Evolutionary conservation across 2,888 invertebrate genomes (phyloP).

Genomic region (Lasioglossum figueresi): DNA sequence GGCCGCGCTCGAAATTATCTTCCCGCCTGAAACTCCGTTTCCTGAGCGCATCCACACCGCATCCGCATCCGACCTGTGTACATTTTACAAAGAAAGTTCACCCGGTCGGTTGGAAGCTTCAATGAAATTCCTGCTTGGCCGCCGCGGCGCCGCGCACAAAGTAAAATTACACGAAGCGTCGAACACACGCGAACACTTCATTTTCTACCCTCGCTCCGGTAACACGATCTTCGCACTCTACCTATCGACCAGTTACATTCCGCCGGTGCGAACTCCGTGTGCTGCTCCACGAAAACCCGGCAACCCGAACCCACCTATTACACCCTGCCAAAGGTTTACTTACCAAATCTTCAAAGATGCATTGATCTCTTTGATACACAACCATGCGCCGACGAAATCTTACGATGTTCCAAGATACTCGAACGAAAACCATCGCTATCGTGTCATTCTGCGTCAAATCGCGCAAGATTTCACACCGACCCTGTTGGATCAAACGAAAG

Average conservation of each 20-base stretch:
- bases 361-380: background rate
- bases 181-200: conserved; percentile 63
- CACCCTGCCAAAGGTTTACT: conserved; percentile 32
- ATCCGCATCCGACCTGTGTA: conserved; percentile 32
- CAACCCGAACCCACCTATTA: conserved; percentile 51
- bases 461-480: background rate
- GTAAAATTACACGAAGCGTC: conserved; percentile 64
- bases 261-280: conserved; percentile 22
- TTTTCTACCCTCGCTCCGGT: conserved; percentile 50
- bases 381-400: background rate
- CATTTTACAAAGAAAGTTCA: conserved; percentile 65
- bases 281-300: conserved; percentile 41
- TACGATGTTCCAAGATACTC: background rate
- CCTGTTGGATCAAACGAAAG: background rate
- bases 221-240: conserved; percentile 59
- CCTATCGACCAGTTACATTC: conserved; percentile 57
- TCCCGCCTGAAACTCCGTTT: conserved; percentile 43
- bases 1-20: conserved; percentile 55
- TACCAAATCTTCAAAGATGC: conserved; percentile 48
- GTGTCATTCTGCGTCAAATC: background rate
- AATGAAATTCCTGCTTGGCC: conserved; percentile 60
- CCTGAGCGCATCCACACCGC: conserved; percentile 12
- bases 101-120: conserved; percentile 49
- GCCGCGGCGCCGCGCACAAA: conserved; percentile 38
- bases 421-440: background rate